A percentile compares a stretch with the other conserved stretches of the same genome.
Conservation (phyloP, 1,140 invertebrate species). For the Bactericera cockerelli region DNA sequence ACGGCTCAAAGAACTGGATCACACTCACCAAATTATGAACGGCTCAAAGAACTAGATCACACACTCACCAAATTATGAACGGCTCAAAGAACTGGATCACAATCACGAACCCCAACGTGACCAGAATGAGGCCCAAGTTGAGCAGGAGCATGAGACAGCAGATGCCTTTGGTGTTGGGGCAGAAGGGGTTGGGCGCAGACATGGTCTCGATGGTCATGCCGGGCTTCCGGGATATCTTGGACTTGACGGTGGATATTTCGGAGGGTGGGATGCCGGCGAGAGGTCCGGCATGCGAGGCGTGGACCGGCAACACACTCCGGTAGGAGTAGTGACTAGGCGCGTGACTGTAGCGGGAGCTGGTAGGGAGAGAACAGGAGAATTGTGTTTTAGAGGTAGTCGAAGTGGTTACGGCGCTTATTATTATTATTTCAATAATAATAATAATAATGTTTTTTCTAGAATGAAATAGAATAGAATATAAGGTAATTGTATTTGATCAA, state of each 20-base stretch:
- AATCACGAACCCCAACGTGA: slow-evolving; percentile 72
- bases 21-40: slow-evolving; percentile 83
- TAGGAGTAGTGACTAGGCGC: slow-evolving; percentile 58
- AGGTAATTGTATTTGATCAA: no score
- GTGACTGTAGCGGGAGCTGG: slow-evolving; percentile 37
- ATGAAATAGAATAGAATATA: no score
- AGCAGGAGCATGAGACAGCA: slow-evolving; percentile 74
- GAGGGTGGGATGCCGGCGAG: slow-evolving; percentile 30
- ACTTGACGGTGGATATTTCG: slow-evolving; percentile 46
- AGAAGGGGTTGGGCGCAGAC: slow-evolving; percentile 75
- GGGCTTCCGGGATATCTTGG: slow-evolving; percentile 50
- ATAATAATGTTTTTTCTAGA: no score
- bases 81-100: slow-evolving; percentile 77
- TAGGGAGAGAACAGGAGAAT: no score
- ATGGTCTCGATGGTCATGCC: slow-evolving; percentile 67
- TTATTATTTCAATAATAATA: no score
- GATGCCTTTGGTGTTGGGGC: slow-evolving; percentile 69
- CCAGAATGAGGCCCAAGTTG: slow-evolving; percentile 66
- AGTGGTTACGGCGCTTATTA: no score
- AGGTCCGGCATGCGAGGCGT: not conserved
- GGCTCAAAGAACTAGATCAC: no score
- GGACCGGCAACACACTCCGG: slow-evolving; percentile 33
- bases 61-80: slow-evolving; percentile 60
- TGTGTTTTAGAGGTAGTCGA: no score
- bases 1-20: slow-evolving; percentile 68